Conservation (phyloP, 1,140 invertebrate genomes). For the Drosophila arizonae region DNA sequence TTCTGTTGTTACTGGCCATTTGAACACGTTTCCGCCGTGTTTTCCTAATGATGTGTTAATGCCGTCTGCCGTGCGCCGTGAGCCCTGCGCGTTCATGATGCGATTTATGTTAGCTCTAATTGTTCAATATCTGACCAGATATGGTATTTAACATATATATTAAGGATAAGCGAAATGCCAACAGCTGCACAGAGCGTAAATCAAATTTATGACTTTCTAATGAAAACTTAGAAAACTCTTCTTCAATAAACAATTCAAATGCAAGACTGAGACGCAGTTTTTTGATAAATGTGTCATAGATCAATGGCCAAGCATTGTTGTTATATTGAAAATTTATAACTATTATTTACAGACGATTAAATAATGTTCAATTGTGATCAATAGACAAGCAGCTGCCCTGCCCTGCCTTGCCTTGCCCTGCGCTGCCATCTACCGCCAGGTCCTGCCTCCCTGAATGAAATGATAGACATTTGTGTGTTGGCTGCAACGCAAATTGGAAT, state of each 20-base stretch:
- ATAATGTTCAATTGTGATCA: constrained; percentile 44
- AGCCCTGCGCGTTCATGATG: constrained; percentile 32
- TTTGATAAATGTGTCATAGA: constrained; percentile 25
- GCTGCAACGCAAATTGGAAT: constrained; percentile 54
- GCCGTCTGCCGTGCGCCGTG: constrained; percentile 8
- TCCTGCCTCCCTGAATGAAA: not conserved
- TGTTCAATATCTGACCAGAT: constrained; percentile 22
- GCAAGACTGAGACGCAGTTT: constrained; percentile 21
- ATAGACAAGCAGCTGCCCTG: not conserved
- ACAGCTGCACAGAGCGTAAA: constrained; percentile 65
- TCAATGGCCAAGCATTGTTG: constrained; percentile 17
- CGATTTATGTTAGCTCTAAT: constrained; percentile 53
- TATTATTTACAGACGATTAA: constrained; percentile 77
- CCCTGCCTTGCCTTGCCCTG: not conserved
- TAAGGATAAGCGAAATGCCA: constrained; percentile 38
- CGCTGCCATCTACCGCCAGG: not conserved
- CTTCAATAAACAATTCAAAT: constrained; percentile 20
- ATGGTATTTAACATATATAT: not conserved
- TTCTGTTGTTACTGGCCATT: constrained; percentile 23
- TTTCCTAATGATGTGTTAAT: constrained; percentile 73
- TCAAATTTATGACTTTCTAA: constrained; percentile 74
- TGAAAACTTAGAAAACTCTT: constrained; percentile 48
- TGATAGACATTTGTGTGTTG: not conserved
- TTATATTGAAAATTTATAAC: constrained; percentile 66
- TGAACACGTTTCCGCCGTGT: constrained; percentile 27